Conservation (phyloP, 1,140 invertebrate genomes). For the Drosophila gunungcola region DNA sequence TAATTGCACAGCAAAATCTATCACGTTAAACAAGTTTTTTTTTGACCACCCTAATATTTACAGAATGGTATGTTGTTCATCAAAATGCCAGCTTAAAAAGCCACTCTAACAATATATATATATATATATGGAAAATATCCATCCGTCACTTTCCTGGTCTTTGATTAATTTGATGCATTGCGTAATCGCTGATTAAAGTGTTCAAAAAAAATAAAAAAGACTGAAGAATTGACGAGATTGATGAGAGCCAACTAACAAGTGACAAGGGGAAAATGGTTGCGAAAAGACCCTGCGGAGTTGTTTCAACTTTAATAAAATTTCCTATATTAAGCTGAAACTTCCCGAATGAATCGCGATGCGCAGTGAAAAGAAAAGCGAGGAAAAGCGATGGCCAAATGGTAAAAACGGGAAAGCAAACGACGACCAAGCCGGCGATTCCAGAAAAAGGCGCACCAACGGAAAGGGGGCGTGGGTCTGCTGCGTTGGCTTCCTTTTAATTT, state of each 20-base stretch:
- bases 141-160: background rate
- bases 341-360: slow-evolving; percentile 27
- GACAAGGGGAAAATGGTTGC: slow-evolving; percentile 4
- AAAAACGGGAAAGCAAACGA: slow-evolving; percentile 17
- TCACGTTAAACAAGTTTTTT: too few relatives aligned
- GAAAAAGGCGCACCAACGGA: slow-evolving; percentile 8
- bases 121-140: too few relatives aligned
- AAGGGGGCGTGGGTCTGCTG: slow-evolving; percentile 32
- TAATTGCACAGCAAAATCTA: too few relatives aligned
- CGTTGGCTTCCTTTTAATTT: slow-evolving; percentile 76
- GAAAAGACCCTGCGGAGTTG: slow-evolving; percentile 24
- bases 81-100: background rate
- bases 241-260: slow-evolving; percentile 36
- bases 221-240: slow-evolving; percentile 39
- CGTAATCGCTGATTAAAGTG: slow-evolving; percentile 20
- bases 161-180: slow-evolving; percentile 1
- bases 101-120: too few relatives aligned
- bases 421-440: slow-evolving; percentile 22
- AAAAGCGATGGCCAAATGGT: background rate
- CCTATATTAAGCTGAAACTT: slow-evolving; percentile 73
- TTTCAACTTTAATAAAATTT: slow-evolving; percentile 74
- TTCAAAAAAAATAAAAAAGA: slow-evolving; percentile 15
- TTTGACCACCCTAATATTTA: too few relatives aligned
- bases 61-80: background rate
- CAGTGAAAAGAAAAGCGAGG: slow-evolving; percentile 4